These are phyloP conservation scores for Mylabris sibirica DNA, from an alignment of 2,888 invertebrate species.

Conservation along the genomic window DNA sequence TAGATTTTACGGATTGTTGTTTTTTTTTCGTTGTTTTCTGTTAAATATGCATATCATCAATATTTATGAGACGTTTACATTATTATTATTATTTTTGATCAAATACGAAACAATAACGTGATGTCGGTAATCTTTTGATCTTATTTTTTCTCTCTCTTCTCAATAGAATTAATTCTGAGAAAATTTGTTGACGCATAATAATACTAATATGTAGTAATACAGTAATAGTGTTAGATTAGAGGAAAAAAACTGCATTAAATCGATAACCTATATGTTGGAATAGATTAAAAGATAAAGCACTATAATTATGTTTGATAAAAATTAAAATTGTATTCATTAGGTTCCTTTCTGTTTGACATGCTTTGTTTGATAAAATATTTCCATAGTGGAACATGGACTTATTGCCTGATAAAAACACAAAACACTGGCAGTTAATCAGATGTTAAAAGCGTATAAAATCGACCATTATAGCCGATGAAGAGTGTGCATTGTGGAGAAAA, in stretches of 20 bases:
- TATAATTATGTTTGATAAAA: background rate
- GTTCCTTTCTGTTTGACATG: background rate
- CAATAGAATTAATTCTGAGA: background rate
- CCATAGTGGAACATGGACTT: background rate
- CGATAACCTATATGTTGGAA: conserved; percentile 2
- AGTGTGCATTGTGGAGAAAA: background rate
- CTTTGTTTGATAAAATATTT: background rate
- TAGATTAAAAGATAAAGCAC: background rate
- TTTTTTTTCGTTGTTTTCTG: background rate
- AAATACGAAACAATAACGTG: conserved; percentile 5
- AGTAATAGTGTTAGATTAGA: background rate
- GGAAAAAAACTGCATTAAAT: background rate
- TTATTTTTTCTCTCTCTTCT: background rate
- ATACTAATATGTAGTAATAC: no score
- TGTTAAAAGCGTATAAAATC: conserved; percentile 1
- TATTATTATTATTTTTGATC: background rate
- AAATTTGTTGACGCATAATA: conserved; percentile 3
- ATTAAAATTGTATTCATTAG: background rate
- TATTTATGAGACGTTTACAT: background rate
- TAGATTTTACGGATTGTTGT: background rate
- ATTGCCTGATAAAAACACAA: background rate
- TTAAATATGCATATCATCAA: conserved; percentile 7
- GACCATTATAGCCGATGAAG: background rate
- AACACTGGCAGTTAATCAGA: conserved; percentile 3
- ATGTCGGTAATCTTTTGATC: conserved; percentile 6